Conservation (phyloP, 2,797 vertebrate species). For the Myotis planiceps region DNA sequence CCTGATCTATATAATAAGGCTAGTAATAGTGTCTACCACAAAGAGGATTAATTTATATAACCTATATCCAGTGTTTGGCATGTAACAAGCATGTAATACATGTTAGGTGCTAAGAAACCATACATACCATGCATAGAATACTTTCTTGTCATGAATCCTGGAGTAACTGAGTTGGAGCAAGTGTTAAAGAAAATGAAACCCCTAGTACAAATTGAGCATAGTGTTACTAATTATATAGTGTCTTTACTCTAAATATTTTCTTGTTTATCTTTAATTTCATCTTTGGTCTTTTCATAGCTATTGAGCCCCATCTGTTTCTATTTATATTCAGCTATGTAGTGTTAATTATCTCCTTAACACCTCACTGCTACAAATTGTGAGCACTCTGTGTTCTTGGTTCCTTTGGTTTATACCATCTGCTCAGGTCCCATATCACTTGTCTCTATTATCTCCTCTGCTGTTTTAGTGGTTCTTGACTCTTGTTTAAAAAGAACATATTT, state of each 20-base stretch:
- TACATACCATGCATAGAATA: background rate
- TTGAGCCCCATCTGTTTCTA: constrained; percentile 77
- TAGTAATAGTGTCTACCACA: background rate
- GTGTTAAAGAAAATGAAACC: constrained; percentile 34
- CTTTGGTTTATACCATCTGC: constrained; percentile 71
- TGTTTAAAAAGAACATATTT: constrained; percentile 23
- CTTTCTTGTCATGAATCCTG: background rate
- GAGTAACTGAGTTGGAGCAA: constrained; percentile 40
- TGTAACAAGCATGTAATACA: background rate
- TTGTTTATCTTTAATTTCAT: constrained; percentile 66
- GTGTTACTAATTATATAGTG: constrained; percentile 47
- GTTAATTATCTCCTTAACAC: constrained; percentile 80
- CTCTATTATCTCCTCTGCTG: constrained; percentile 39
- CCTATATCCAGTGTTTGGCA: background rate
- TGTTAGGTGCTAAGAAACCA: background rate
- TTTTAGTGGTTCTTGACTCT: constrained; percentile 35
- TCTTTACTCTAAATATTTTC: constrained; percentile 69
- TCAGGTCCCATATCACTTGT: constrained; percentile 54
- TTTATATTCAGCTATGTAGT: constrained; percentile 77
- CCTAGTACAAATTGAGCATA: background rate
- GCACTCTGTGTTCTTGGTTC: constrained; percentile 65
- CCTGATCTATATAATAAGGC: background rate
- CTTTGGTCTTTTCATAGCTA: constrained; percentile 76
- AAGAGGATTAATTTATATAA: constrained; percentile 11
- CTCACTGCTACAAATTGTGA: constrained; percentile 71